A percentile compares a stretch with the other conserved stretches of the same genome.
phyloP scores from a whole-genome alignment of 2,113 vertebrate species.

The Mormyrus lacerda region DNA sequence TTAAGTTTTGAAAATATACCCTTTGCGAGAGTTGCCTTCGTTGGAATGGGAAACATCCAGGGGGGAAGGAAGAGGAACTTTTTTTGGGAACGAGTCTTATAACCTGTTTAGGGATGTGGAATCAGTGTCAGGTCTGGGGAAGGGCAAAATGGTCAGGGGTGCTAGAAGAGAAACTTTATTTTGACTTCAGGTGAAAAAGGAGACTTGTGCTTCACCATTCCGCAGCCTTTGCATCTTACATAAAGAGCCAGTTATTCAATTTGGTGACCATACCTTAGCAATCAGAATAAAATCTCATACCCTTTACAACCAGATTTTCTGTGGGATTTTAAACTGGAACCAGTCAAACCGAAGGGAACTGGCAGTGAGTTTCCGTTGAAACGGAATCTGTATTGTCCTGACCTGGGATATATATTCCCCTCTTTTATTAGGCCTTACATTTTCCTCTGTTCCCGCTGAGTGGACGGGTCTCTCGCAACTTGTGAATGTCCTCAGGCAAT shows the following conservation, averaged over 20 bases:
- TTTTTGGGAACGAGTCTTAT: background rate
- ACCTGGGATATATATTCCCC: background rate
- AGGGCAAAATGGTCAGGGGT: background rate
- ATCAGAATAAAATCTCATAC: background rate
- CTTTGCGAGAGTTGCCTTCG: background rate
- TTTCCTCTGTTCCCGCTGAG: background rate
- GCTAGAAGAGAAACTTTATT: background rate
- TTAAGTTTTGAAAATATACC: background rate
- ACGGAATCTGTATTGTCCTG: background rate
- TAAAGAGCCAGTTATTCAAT: background rate
- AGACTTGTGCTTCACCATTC: background rate
- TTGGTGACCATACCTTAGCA: background rate
- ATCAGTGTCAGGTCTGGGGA: background rate
- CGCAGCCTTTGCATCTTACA: background rate
- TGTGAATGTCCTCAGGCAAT: background rate
- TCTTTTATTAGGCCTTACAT: background rate
- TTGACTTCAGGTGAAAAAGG: background rate
- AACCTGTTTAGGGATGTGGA: background rate
- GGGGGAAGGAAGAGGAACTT: background rate
- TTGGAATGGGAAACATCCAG: background rate
- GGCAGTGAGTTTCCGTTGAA: background rate
- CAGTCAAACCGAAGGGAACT: background rate
- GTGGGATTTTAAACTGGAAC: background rate
- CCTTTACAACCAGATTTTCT: background rate
- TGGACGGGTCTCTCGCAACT: background rate